Percentiles rank a stretch among this genome's conserved stretches.
These are phyloP conservation scores for Rhea pennata DNA, from an alignment of 2,113 vertebrate genomes.

Conservation along the genomic window DNA sequence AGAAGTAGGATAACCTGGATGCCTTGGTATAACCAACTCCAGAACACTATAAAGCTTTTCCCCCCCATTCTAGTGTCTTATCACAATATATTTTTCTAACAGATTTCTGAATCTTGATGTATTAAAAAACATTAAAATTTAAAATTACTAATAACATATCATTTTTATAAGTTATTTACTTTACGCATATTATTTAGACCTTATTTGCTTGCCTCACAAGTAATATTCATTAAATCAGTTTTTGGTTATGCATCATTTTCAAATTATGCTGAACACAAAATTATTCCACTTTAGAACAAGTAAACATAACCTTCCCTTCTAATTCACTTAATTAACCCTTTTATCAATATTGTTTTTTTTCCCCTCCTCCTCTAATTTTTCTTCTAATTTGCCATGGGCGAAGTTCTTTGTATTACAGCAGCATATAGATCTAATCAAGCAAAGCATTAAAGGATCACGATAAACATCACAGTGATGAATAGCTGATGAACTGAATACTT, in stretches of 20 bases:
- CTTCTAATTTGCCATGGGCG: conserved; percentile 32
- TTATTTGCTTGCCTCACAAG: neutral
- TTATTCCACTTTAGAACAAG: neutral
- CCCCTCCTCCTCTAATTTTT: conserved; percentile 44
- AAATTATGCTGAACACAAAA: conserved; percentile 33
- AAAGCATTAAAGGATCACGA: conserved; percentile 2
- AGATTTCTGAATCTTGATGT: neutral
- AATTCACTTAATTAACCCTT: conserved; percentile 64
- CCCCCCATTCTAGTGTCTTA: neutral
- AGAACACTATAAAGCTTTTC: neutral
- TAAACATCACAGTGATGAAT: conserved; percentile 58
- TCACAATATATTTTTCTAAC: neutral
- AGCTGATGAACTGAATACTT: conserved; percentile 52
- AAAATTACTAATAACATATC: neutral
- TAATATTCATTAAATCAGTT: neutral
- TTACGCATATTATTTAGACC: neutral
- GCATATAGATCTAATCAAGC: conserved; percentile 61
- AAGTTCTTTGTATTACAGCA: conserved; percentile 58
- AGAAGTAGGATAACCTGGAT: neutral
- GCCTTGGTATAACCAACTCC: neutral
- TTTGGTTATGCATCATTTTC: neutral
- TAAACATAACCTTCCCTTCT: conserved; percentile 36
- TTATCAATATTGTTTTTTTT: conserved; percentile 49
- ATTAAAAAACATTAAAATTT: neutral
- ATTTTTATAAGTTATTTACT: neutral